Conservation (phyloP, 1,140 invertebrate genomes). For the Pomacea maculata region DNA sequence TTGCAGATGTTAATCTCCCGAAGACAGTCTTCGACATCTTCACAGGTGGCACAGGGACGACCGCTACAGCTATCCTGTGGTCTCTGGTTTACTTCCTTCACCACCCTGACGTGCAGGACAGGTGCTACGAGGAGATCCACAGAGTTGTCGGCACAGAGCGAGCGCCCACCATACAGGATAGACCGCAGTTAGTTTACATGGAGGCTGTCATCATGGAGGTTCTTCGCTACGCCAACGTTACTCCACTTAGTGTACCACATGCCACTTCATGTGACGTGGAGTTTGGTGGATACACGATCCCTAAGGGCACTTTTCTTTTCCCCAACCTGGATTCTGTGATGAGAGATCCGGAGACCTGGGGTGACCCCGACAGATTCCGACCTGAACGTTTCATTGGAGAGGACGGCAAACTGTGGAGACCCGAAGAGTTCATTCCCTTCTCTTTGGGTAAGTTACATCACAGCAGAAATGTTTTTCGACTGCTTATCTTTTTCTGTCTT, state of each 20-base stretch:
- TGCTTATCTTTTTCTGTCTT: too few relatives aligned
- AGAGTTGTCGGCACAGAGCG: conserved; percentile 74
- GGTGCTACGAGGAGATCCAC: conserved; percentile 22
- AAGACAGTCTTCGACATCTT: conserved; percentile 41
- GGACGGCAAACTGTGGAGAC: conserved; percentile 28
- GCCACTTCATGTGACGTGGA: conserved; percentile 48
- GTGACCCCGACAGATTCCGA: conserved; percentile 25
- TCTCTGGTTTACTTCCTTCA: conserved; percentile 42
- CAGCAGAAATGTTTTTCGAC: too few relatives aligned
- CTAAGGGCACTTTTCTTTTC: conserved; percentile 1
- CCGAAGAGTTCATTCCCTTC: conserved; percentile 40
- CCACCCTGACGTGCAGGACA: conserved; percentile 39
- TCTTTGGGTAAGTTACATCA: conserved; percentile 27
- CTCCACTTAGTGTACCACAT: conserved; percentile 63
- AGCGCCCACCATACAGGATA: conserved; percentile 82
- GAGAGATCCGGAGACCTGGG: conserved; percentile 11
- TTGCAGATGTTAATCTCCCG: conserved; percentile 79
- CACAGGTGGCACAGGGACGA: conserved; percentile 52
- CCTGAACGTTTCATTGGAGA: conserved; percentile 40
- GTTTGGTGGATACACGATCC: conserved; percentile 53
- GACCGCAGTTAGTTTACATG: conserved; percentile 37
- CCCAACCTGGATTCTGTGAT: conserved; percentile 5
- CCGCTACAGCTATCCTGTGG: conserved; percentile 42
- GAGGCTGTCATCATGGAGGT: conserved; percentile 58
- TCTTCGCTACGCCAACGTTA: conserved; percentile 58